Conservation (phyloP, 1,140 invertebrate species). For the Pygmarrhopalites habei region DNA sequence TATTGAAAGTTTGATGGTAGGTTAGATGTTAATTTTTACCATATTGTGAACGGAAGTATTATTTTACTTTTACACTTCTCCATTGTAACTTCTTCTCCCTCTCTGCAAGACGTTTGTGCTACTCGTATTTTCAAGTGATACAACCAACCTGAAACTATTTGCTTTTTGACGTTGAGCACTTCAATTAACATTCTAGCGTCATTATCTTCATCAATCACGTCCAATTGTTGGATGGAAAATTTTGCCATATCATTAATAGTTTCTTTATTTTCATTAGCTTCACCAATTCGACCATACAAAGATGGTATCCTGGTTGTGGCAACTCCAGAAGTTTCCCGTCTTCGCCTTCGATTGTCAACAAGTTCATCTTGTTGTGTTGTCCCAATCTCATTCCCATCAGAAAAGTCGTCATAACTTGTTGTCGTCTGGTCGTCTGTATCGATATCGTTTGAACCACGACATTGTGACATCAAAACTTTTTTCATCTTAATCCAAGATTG, state of each 20-base stretch:
- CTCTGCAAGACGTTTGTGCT: constrained; percentile 41
- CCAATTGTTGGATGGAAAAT: constrained; percentile 45
- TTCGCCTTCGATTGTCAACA: constrained; percentile 41
- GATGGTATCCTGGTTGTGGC: too few relatives aligned
- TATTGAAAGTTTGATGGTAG: too few relatives aligned
- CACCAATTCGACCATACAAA: constrained; percentile 38
- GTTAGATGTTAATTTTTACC: too few relatives aligned
- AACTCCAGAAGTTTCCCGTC: constrained; percentile 45
- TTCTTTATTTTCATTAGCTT: constrained; percentile 38
- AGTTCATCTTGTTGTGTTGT: constrained; percentile 40
- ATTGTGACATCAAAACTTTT: constrained; percentile 16
- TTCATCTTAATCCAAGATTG: constrained; percentile 29
- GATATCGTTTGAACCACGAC: constrained; percentile 10
- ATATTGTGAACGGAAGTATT: constrained; percentile 18
- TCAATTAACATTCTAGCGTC: constrained; percentile 44
- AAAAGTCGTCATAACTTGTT: not conserved
- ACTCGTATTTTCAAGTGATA: constrained; percentile 42
- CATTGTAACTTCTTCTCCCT: constrained; percentile 31
- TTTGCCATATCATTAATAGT: constrained; percentile 44
- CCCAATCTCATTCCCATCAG: constrained; percentile 39
- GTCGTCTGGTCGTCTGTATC: not conserved
- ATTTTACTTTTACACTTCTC: constrained; percentile 34
- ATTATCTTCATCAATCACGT: constrained; percentile 45
- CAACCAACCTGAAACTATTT: constrained; percentile 43
- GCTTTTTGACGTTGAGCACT: constrained; percentile 43